A percentile compares a stretch with the other conserved stretches of the same genome.
Evolutionary conservation across 2,797 vertebrate species (phyloP).

Genomic region (Pelobates cultripes): DNA sequence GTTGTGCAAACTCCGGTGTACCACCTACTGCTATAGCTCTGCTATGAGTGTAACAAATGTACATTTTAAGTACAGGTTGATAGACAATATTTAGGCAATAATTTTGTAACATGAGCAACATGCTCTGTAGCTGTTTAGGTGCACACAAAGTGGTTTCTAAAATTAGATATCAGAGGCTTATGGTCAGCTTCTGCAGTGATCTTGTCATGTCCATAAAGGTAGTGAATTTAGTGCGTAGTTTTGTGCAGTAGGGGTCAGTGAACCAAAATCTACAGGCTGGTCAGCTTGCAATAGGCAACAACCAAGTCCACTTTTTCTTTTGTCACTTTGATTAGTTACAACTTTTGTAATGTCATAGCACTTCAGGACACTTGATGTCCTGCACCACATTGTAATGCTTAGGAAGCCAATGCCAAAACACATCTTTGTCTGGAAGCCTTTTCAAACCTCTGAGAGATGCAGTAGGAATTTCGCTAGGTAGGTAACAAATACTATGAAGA

Average conservation of each 20-base stretch:
- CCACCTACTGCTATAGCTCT: neutral
- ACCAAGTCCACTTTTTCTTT: neutral
- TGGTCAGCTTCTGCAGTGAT: neutral
- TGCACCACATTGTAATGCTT: neutral
- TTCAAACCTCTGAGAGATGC: neutral
- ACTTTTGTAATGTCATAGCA: neutral
- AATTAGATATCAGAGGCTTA: neutral
- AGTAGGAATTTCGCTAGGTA: neutral
- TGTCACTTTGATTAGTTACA: neutral
- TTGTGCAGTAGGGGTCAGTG: too few relatives aligned
- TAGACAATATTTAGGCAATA: neutral
- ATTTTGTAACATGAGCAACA: constrained; percentile 11
- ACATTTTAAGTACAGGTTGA: neutral
- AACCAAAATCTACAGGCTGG: too few relatives aligned
- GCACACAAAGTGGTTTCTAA: neutral
- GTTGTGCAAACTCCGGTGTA: neutral
- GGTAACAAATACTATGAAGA: neutral
- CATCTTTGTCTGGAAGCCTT: neutral
- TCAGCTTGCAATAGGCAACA: constrained; percentile 2
- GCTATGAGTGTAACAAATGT: neutral
- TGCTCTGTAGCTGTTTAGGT: neutral
- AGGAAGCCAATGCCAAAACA: neutral
- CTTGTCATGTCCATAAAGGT: neutral
- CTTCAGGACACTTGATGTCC: neutral
- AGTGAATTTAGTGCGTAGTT: neutral